These are phyloP conservation scores for Tautogolabrus adspersus DNA, from an alignment of 2,113 vertebrate genomes.

Conservation along the genomic window DNA sequence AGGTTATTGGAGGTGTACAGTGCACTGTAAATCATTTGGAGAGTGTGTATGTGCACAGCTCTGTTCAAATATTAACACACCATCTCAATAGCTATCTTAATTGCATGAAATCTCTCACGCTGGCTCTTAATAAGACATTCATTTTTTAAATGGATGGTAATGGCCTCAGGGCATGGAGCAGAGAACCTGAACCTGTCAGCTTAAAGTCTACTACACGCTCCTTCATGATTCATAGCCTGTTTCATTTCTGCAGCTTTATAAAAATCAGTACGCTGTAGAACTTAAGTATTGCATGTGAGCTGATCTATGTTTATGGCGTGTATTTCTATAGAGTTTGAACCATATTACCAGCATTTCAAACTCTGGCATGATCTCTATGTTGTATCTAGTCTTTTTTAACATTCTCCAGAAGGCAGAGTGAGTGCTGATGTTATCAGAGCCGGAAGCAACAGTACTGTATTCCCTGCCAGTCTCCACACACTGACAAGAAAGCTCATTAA, in stretches of 20 bases:
- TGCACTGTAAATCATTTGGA: neutral
- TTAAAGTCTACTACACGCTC: conserved; percentile 1
- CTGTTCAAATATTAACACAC: conserved; percentile 44
- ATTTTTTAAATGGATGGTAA: conserved; percentile 48
- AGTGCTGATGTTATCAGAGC: conserved; percentile 20
- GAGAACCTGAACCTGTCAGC: conserved; percentile 10
- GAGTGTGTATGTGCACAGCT: conserved; percentile 6
- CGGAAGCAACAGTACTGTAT: conserved; percentile 17
- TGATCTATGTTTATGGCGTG: neutral
- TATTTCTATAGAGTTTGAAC: neutral
- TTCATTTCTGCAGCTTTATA: conserved; percentile 7
- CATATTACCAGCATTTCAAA: conserved; percentile 3
- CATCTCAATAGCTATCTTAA: conserved; percentile 36
- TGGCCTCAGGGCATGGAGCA: conserved; percentile 9
- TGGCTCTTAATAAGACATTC: conserved; percentile 54
- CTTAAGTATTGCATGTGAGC: neutral
- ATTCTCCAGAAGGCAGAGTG: conserved; percentile 28
- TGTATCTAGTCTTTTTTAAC: conserved; percentile 16
- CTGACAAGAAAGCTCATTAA: conserved; percentile 43
- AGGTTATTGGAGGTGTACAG: conserved; percentile 21
- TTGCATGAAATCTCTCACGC: conserved; percentile 38
- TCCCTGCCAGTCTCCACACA: neutral
- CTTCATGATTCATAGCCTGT: neutral
- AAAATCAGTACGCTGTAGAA: neutral
- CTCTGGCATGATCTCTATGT: conserved; percentile 3